Evolutionary conservation across 2,797 vertebrate species (phyloP), one percentile per base, ranked within the genome.

Genomic region (Tenualosa thibaudeaui): DNA sequence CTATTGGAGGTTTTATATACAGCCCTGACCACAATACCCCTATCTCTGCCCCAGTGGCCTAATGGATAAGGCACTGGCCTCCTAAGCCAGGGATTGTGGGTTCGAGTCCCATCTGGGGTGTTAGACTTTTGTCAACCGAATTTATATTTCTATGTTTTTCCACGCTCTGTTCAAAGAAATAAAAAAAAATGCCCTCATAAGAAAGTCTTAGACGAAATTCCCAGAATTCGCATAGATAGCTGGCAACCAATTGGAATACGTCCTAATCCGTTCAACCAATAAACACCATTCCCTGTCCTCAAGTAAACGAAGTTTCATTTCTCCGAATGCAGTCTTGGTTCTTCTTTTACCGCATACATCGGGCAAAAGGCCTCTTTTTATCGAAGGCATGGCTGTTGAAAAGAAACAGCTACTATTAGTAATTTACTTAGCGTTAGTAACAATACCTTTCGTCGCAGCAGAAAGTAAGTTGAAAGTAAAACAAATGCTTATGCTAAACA

Each of bases 11-110:
- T 1, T 71, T 40, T 75, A 75, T 40, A 75, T 75, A 75, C 3
- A 3, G 13, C 15, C 13, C 68, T 0, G 65, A 31, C 68, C 68
- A 31, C 31, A 31, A 31, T 13, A n/a, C 19, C n/a, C n/a, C n/a
- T n/a, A 12, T 58, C 31, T 6, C 10, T 60, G 90, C 92, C 92
- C 92, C 92, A 93, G 91, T 92, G 93, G 92, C 93, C 91, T 93
- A 92, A 93, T 93, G 89, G 91, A 93, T 93, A 93, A 93, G 93
- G 92, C 93, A 92, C 91, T 93, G 92, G 92, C 91, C 90, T 91
- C 91, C 87, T 92, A 91, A 94, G 90, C 92, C 92, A 94, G 91
- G 91, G 93, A 93, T 92, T 94, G 92, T 93, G 91, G 92, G 93
- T 94, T 93, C 91, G 90, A 91, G 90, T 93, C 91, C 92, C 90